Evolutionary conservation across 2,113 vertebrate species (phyloP).

Genomic region (Recurvirostra avosetta): DNA sequence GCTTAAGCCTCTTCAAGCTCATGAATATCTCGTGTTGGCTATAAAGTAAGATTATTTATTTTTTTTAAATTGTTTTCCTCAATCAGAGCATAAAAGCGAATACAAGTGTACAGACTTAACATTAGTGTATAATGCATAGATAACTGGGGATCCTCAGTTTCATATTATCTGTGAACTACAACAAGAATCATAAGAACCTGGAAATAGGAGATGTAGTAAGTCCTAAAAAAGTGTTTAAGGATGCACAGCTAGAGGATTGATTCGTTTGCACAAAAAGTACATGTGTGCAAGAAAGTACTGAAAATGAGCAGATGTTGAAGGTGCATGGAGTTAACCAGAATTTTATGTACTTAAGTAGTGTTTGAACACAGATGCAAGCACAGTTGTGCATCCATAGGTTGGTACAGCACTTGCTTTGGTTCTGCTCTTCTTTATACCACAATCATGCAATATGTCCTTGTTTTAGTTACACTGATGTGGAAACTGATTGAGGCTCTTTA

Average conservation of each 20-base stretch:
- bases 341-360: neutral
- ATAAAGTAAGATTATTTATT: neutral
- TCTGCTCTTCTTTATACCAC: neutral
- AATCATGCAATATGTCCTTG: fast-evolving
- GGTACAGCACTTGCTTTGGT: neutral
- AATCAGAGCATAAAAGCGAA: neutral
- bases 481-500: neutral
- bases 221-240: neutral
- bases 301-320: neutral
- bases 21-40: no score
- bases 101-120: neutral
- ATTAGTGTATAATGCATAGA: neutral
- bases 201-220: neutral
- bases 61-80: neutral
- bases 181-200: neutral
- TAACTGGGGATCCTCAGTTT: neutral
- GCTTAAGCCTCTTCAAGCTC: neutral
- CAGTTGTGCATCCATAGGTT: neutral
- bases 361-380: neutral
- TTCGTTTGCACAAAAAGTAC: neutral
- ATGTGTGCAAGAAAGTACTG: neutral
- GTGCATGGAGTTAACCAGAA: neutral
- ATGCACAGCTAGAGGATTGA: neutral
- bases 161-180: neutral
- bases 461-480: neutral